A percentile compares a stretch with the other conserved stretches of the same genome.
These are phyloP conservation scores for Neoaliturus tenellus DNA, from an alignment of 2,888 invertebrate genomes.

Conservation along the genomic window DNA sequence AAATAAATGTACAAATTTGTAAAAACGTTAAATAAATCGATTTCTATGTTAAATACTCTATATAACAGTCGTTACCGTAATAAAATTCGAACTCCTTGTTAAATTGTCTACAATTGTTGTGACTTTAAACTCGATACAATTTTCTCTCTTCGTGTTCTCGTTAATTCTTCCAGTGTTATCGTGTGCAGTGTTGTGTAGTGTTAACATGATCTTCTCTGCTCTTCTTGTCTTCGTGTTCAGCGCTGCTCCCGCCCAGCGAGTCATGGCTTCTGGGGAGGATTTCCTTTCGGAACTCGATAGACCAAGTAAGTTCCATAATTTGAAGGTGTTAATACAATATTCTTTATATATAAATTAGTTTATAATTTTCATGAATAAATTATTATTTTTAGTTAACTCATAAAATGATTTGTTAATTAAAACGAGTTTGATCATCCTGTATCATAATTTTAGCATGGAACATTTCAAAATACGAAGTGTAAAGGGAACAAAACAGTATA, in stretches of 20 bases:
- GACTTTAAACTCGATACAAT: conserved; percentile 17
- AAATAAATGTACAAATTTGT: background rate
- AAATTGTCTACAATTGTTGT: conserved; percentile 33
- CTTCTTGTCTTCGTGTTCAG: background rate
- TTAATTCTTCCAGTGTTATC: conserved; percentile 32
- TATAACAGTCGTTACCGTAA: conserved; percentile 9
- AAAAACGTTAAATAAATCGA: conserved; percentile 5
- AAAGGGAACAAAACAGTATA: no score
- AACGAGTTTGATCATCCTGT: no score
- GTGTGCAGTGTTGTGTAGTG: conserved; percentile 47
- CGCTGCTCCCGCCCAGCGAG: background rate
- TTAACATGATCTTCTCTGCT: conserved; percentile 36
- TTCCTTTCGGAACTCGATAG: conserved; percentile 59
- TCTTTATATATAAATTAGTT: no score
- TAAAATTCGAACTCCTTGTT: conserved; percentile 11
- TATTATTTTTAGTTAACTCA: no score
- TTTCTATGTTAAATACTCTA: background rate
- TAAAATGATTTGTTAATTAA: no score
- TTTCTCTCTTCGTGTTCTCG: conserved; percentile 46
- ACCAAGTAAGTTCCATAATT: conserved; percentile 59
- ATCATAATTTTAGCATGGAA: no score
- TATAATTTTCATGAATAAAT: no score
- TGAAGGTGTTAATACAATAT: no score
- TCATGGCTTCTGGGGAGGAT: conserved; percentile 48
- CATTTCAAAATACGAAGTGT: no score